Evolutionary conservation across 2,888 invertebrate species (phyloP), one percentile per base, ranked within the genome.

Genomic region (Epistrophe grossulariae): DNA sequence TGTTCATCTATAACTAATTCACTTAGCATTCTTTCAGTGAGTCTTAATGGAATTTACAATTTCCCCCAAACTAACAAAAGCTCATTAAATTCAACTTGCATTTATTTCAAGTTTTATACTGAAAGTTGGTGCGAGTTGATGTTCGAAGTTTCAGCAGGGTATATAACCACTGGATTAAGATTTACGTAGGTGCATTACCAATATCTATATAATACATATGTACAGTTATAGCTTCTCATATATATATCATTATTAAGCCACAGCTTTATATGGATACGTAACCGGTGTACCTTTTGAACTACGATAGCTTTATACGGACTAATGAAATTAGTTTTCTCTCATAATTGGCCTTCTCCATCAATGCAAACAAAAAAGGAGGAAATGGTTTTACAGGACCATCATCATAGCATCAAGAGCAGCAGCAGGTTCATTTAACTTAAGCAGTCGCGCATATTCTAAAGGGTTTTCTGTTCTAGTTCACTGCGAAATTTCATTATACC

Each of bases 31-130:
- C 50, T 71, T 55, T 59, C n/a, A 57, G 35, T 17, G 35, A 19
- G 40, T 59, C 66, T 72, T 68, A 71, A 66, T 52, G 57, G 59
- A 80, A 80, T 79, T 70, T 70, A 40, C 55, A 76, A 76, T 76
- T 43, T 66, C 50, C 59, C 59, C 71, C 59, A 45, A 38, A 74
- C 59, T 76, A 66, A 66, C 84, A 50, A 76, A 68, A 71, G 59
- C 74, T 79, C 79, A 84, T 84, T 84, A 84, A 84, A 84, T 71
- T 72, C 71, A 84, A 72, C 48, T 76, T 79, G 70, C 62, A 79
- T 70, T 70, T 70, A 31, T 45, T 52, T 17, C 17, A 55, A 59
- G 50, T 17, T 68, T 31, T 35, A 59, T 35, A 38, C 5, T 2
- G 6, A 59, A 59, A 35, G 17, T 24, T 62, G 15, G 6, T 45